Percentiles rank a stretch among this genome's conserved stretches.
phyloP scores from a whole-genome alignment of 2,113 vertebrate genomes.

The Eudyptes chrysolophus region DNA sequence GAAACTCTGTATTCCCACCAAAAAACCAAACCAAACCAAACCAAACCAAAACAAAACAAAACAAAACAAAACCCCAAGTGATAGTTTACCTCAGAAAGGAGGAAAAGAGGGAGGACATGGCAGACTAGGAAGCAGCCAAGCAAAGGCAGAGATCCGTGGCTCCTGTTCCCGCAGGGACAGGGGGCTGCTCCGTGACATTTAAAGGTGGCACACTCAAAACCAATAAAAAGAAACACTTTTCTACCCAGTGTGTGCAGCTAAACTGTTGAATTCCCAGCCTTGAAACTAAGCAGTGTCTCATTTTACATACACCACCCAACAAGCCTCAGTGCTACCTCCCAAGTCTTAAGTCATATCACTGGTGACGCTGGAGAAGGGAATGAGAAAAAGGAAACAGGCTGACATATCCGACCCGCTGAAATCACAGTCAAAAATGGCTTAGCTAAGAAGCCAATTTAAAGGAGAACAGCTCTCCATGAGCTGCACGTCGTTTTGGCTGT shows the following conservation, averaged over 20 bases:
- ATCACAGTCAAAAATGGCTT: background rate
- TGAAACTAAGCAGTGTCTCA: constrained; percentile 19
- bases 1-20: background rate
- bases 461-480: background rate
- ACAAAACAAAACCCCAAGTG: background rate
- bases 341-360: constrained; percentile 50
- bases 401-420: background rate
- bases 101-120: background rate
- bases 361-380: constrained; percentile 32
- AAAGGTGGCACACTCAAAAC: background rate
- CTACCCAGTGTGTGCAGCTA: background rate
- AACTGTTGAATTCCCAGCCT: background rate
- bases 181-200: background rate
- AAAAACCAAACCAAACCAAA: too few species aligned
- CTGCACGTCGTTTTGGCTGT: background rate
- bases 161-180: background rate
- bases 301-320: constrained; percentile 45
- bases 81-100: background rate
- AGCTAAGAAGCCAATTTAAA: background rate
- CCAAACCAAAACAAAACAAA: too few species aligned
- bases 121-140: background rate
- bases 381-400: constrained; percentile 58
- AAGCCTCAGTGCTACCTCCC: constrained; percentile 19
- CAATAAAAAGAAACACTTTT: background rate
- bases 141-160: background rate